These are phyloP conservation scores for Brachionus angularis DNA, from an alignment of 1,140 invertebrate genomes.

Conservation along the genomic window DNA sequence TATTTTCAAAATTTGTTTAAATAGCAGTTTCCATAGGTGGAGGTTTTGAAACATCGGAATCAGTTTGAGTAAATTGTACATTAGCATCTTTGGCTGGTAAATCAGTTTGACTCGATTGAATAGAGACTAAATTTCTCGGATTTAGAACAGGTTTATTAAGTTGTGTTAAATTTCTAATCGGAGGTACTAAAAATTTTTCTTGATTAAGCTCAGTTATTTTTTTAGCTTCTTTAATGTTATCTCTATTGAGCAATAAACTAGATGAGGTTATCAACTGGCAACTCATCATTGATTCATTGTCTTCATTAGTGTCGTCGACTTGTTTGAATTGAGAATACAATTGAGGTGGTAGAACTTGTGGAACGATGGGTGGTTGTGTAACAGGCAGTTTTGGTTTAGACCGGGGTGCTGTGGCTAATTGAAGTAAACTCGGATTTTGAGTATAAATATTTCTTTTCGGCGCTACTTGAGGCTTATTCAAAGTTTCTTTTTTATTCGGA, in stretches of 20 bases:
- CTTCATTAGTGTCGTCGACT: neutral
- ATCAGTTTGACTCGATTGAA: constrained; percentile 8
- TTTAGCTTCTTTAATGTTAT: constrained; percentile 22
- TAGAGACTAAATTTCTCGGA: neutral
- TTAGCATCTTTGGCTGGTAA: neutral
- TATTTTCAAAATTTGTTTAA: neutral
- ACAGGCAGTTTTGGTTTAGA: neutral
- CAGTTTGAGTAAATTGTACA: neutral
- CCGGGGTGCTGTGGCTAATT: neutral
- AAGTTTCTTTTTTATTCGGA: no score
- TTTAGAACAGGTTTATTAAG: neutral
- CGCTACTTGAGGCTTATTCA: no score
- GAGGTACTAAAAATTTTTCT: neutral
- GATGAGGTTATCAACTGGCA: constrained; percentile 23
- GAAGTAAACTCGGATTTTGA: neutral
- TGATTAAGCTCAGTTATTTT: neutral
- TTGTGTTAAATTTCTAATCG: neutral
- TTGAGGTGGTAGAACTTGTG: constrained; percentile 5
- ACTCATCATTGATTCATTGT: constrained; percentile 20
- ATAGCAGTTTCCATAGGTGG: constrained; percentile 43
- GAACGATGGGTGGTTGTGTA: neutral
- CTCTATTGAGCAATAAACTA: neutral
- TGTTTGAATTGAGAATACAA: constrained; percentile 6
- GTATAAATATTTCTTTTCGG: no score
- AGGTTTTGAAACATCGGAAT: constrained; percentile 24